phyloP scores from a whole-genome alignment of 1,140 invertebrate species.

The Temnothorax curvispinosus region DNA sequence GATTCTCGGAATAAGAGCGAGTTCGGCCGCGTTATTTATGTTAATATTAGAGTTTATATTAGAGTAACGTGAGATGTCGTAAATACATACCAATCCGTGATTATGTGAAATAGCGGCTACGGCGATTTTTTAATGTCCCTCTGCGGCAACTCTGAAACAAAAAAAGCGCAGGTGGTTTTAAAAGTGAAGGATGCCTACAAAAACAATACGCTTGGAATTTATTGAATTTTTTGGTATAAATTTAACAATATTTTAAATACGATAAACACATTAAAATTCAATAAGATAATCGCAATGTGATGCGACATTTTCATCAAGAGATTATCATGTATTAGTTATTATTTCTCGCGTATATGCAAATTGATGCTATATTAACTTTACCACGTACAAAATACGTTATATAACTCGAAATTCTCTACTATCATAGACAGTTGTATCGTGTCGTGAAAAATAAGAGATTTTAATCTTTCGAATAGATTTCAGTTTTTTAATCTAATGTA shows the following conservation, averaged over 20 bases:
- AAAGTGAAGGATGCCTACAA: slow-evolving; percentile 1
- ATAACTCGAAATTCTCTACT: background rate
- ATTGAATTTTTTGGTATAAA: background rate
- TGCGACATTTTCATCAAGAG: background rate
- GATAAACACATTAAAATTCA: background rate
- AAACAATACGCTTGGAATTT: background rate
- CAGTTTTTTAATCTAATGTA: background rate
- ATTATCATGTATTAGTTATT: slow-evolving; percentile 18
- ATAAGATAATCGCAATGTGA: background rate
- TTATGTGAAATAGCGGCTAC: background rate
- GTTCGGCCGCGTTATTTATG: background rate
- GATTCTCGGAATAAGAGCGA: background rate
- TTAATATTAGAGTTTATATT: background rate
- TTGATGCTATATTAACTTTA: background rate
- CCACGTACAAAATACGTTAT: background rate
- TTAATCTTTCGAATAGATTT: background rate
- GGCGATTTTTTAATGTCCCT: background rate
- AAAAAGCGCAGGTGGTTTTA: background rate
- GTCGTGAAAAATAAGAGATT: background rate
- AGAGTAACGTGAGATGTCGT: background rate
- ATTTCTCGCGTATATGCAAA: background rate
- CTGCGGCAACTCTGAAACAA: background rate
- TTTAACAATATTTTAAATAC: slow-evolving; percentile 7
- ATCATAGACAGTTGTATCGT: background rate
- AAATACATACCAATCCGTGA: background rate